These are phyloP conservation scores for Scaeva pyrastri DNA, from an alignment of 2,888 invertebrate species.

Conservation along the genomic window DNA sequence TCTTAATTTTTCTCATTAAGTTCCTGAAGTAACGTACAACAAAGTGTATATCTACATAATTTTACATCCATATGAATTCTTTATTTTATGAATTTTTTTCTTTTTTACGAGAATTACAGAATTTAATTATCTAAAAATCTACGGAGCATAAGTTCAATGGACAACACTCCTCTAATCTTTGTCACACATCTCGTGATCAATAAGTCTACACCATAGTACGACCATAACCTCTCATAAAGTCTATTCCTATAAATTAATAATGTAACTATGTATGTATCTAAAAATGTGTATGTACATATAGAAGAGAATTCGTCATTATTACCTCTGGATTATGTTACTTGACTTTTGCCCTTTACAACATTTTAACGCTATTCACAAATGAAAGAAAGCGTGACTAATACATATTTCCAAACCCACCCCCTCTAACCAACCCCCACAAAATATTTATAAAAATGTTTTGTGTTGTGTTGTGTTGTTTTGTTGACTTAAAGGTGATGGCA, in stretches of 20 bases:
- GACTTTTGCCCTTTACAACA: constrained; percentile 44
- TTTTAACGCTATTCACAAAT: constrained; percentile 9
- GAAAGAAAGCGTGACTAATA: constrained; percentile 26
- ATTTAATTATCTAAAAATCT: background rate
- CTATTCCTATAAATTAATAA: constrained; percentile 11
- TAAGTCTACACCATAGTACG: constrained; percentile 6
- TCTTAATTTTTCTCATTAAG: no score
- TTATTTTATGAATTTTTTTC: background rate
- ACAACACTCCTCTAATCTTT: background rate
- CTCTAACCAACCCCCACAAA: background rate
- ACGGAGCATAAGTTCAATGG: constrained; percentile 5
- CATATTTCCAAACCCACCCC: background rate
- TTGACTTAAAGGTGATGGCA: background rate
- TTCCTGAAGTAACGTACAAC: no score
- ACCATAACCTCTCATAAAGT: background rate
- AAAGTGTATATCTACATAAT: no score
- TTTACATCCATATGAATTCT: background rate
- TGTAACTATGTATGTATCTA: background rate
- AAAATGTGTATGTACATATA: background rate
- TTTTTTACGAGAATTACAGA: background rate
- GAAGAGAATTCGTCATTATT: background rate
- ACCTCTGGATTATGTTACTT: constrained; percentile 50
- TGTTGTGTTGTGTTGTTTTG: no score
- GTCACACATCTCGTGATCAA: constrained; percentile 22
- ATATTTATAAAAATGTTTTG: constrained; percentile 7